Evolutionary conservation across 2,888 invertebrate species (phyloP).

Genomic region (Steinernema hermaphroditum): DNA sequence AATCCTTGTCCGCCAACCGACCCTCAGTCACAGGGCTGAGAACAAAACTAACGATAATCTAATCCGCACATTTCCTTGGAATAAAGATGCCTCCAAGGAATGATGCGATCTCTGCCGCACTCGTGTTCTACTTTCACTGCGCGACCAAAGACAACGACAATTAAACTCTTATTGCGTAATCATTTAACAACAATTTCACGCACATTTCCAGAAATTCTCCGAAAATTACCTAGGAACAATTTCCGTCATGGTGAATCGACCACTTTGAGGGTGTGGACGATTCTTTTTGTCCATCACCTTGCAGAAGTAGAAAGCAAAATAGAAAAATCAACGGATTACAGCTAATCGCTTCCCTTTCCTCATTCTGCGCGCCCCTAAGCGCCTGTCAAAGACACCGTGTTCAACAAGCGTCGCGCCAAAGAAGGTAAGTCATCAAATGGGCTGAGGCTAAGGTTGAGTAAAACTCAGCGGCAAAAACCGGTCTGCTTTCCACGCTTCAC

Average conservation of each 20-base stretch:
- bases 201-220: not conserved
- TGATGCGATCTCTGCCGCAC: not conserved
- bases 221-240: not conserved
- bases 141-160: constrained; percentile 26
- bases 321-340: not conserved
- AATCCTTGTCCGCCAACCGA: not conserved
- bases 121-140: constrained; percentile 28
- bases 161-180: constrained; percentile 19
- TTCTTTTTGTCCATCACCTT: no score
- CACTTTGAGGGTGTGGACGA: no score
- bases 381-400: constrained; percentile 16
- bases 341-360: constrained; percentile 2
- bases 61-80: constrained; percentile 3
- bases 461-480: constrained; percentile 13
- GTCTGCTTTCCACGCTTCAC: not conserved
- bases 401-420: not conserved
- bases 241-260: no score
- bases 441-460: constrained; percentile 27
- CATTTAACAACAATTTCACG: constrained; percentile 20
- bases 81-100: not conserved
- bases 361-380: constrained; percentile 5
- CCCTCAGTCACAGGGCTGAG: not conserved
- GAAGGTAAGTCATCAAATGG: constrained; percentile 3
- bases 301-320: no score
- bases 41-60: not conserved